Evolutionary conservation across 1,140 invertebrate genomes (phyloP), one percentile per base, ranked within the genome.

Genomic region (Drosophila subobscura): DNA sequence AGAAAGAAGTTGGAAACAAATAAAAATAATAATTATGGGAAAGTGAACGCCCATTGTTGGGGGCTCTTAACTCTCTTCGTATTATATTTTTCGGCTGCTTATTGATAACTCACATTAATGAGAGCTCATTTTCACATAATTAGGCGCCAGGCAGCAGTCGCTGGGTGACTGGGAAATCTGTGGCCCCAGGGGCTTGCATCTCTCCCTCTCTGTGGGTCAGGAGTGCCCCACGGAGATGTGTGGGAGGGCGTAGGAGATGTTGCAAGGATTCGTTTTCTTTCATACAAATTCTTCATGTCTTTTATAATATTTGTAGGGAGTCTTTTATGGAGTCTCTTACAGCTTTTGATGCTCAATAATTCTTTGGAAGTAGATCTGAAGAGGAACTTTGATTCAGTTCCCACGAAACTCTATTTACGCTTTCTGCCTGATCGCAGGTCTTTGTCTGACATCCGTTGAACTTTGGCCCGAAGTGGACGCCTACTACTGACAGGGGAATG

Each of bases 11-110:
- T 50, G 63, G n/a, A 54, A 46, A 54, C 64, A 53, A 46, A 20
- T 27, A 66, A 46, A 68, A 68, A 68, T 68, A 68, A 85, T 85
- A 85, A 86, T 78, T 88, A 86, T 88, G 81, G 66, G 81, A 86
- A 86, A 86, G 73, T 74, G 59, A 70, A 80, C 80, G 80, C 77
- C 80, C 76, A 84, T 84, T 86, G 77, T 80, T 72, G 33, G 33
- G 33, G 61, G 14, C 33, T 20, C 60, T 58, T 55, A 45, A 44
- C 51, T 41, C 55, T 53, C 42, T 4, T 14, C 50, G 33, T 12
- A 37, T 37, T 33, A 10, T 10, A 29, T 29, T 72, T 68, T 81
- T 73, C 51, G 65, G 74, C 41, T 65, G 64, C 68, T 80, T 72
- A 72, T 72, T 72, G 70, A 72, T 72, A 72, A 63, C 50, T 47